phyloP scores from a whole-genome alignment of 2,113 vertebrate genomes.

The Hoplias malabaricus region DNA sequence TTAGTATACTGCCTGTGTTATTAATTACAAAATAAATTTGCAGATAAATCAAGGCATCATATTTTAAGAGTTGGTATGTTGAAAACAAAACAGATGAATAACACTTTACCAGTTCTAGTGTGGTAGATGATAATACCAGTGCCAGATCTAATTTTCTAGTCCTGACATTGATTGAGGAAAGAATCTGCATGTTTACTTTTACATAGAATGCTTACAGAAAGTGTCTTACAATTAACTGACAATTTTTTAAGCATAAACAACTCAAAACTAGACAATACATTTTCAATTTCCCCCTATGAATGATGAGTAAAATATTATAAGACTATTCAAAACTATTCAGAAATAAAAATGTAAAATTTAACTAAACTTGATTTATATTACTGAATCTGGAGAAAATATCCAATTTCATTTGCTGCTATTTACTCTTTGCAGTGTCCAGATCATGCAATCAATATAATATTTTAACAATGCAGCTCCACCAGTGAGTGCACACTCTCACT shows the following conservation, averaged over 20 bases:
- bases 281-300: too few relatives aligned
- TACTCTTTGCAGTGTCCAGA: too few relatives aligned
- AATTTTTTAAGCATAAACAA: not conserved
- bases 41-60: not conserved
- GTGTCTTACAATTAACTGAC: not conserved
- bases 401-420: too few relatives aligned
- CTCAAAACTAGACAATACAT: not conserved
- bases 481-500: conserved; percentile 31
- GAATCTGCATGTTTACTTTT: not conserved
- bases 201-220: not conserved
- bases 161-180: conserved; percentile 27
- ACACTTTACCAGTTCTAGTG: not conserved
- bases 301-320: too few relatives aligned
- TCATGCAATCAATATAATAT: not conserved
- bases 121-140: too few relatives aligned
- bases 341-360: too few relatives aligned
- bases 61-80: not conserved
- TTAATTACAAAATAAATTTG: not conserved
- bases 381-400: too few relatives aligned
- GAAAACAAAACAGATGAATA: not conserved
- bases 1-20: too few relatives aligned
- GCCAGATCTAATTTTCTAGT: conserved; percentile 4
- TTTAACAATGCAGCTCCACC: conserved; percentile 28
- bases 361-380: too few relatives aligned
- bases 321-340: too few relatives aligned